These are phyloP conservation scores for Dolichopus griseipennis DNA, from an alignment of 2,888 invertebrate genomes.

Conservation along the genomic window DNA sequence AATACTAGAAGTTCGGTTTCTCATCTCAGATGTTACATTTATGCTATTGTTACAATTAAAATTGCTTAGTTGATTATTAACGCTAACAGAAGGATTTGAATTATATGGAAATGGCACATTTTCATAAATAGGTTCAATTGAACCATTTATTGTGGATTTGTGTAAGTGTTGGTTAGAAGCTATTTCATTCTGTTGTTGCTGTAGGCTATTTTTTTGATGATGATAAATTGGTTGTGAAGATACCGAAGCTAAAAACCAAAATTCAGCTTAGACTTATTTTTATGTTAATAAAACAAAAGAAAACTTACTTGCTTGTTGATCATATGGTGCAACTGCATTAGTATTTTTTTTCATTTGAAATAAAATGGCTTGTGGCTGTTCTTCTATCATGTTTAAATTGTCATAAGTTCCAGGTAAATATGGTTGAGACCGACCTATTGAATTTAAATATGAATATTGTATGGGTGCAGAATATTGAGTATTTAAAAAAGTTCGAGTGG, in stretches of 20 bases:
- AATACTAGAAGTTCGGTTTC: conserved; percentile 54
- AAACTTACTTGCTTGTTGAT: conserved; percentile 24
- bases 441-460: conserved; percentile 33
- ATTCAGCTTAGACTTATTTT: too few species aligned
- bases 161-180: conserved; percentile 32
- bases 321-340: conserved; percentile 24
- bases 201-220: conserved; percentile 34
- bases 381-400: conserved; percentile 54
- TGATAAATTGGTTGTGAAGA: conserved; percentile 21
- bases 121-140: conserved; percentile 70
- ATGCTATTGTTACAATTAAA: background rate
- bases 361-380: conserved; percentile 39
- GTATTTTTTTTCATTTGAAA: conserved; percentile 15
- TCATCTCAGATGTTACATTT: conserved; percentile 30
- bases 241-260: conserved; percentile 32
- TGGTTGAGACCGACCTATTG: conserved; percentile 40
- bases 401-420: conserved; percentile 58
- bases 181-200: conserved; percentile 19
- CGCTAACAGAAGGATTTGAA: conserved; percentile 22
- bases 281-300: too few species aligned
- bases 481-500: conserved; percentile 50
- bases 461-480: conserved; percentile 22
- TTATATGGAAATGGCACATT: conserved; percentile 68
- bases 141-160: conserved; percentile 45
- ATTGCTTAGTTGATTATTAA: conserved; percentile 24